Conservation (phyloP, 64 coral and sea anemone genomes). For the Hydrozoanthus tunicans region DNA sequence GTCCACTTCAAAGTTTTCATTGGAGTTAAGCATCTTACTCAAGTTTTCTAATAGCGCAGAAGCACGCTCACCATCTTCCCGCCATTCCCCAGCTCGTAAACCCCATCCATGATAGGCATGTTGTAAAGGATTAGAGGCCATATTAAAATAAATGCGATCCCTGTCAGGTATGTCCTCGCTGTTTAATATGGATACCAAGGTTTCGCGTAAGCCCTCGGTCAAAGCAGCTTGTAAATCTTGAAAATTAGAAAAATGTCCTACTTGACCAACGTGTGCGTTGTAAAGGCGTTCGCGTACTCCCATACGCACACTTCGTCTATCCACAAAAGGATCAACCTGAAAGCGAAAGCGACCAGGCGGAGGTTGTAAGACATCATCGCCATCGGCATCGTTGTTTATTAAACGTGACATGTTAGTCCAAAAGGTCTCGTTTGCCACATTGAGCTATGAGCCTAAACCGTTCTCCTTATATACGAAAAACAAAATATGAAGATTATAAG, state of each 20-base stretch:
- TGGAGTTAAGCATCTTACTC: slow-evolving; percentile 25
- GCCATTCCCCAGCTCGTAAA: no score
- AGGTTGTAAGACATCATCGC: no score
- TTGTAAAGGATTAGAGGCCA: no score
- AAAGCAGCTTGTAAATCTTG: neutral
- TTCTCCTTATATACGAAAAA: slow-evolving; percentile 26
- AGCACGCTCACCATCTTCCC: no score
- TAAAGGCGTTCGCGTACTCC: slow-evolving; percentile 48
- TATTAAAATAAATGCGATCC: no score
- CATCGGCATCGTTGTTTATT: no score
- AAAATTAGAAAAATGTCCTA: neutral
- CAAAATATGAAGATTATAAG: neutral
- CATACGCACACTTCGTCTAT: slow-evolving; percentile 51
- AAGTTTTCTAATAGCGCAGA: neutral
- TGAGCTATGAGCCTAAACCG: slow-evolving; percentile 35
- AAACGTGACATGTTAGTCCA: slow-evolving; percentile 6
- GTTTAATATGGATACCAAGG: slow-evolving; percentile 12
- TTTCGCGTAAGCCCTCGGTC: slow-evolving; percentile 44
- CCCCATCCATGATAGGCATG: no score
- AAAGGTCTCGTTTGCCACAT: slow-evolving; percentile 39
- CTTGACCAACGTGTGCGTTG: slow-evolving; percentile 31
- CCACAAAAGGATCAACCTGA: slow-evolving; percentile 35
- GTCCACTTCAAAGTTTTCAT: neutral
- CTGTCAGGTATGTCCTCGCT: no score
- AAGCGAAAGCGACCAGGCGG: slow-evolving; percentile 47